Base-by-base conservation (phyloP, 1,140 invertebrate species). In the Caerostris darwini region DNA sequence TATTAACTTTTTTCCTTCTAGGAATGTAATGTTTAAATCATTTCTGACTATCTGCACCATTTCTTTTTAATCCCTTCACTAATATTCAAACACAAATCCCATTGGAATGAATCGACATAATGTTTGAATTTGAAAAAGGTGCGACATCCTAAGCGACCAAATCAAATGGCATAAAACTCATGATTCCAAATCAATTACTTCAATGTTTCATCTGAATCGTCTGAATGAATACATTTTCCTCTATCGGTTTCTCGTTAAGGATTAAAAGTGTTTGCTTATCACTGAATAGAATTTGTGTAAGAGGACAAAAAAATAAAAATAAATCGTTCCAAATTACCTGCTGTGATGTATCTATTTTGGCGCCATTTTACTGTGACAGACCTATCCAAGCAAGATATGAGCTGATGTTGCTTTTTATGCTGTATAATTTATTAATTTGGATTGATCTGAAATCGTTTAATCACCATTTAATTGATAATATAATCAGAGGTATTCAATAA, bases 111-210 rank as follows among this genome's bases (percentile, higher is more conserved):
- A 34, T 34, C 34, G 34, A 34, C 34, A 34, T 0, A 34, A 34
- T 34, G 34, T 34, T 34, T 34, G 34, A 34, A 34, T 34, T 34
- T 34, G 34, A 34, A 34, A n/a, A 34, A 34, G 34, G 2, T 34
- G 34, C 2, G 34, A 34, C 34, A 34, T 34, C 34, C 34, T 34
- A 34, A 34, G 34, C 34, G 34, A 34, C 34, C 34, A 12, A 34
- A 71, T 71, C 71, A 77, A 77, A 53, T 77, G 12, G 53, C 19
- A 34, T 77, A 50, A 77, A 77, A 12, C 71, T 77, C 34, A 5
- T 77, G 71, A 77, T 77, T 77, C 71, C 4, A 77, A 77, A 77
- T 77, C 71, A 77, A 77, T 64, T 64, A 64, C 17, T 64, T 64
- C 69, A 53, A 34, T 77, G 34, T 77, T 77, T 50, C 19, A 4